Base-by-base conservation (phyloP, 2,797 vertebrate genomes). In the Argyrosomus regius region DNA sequence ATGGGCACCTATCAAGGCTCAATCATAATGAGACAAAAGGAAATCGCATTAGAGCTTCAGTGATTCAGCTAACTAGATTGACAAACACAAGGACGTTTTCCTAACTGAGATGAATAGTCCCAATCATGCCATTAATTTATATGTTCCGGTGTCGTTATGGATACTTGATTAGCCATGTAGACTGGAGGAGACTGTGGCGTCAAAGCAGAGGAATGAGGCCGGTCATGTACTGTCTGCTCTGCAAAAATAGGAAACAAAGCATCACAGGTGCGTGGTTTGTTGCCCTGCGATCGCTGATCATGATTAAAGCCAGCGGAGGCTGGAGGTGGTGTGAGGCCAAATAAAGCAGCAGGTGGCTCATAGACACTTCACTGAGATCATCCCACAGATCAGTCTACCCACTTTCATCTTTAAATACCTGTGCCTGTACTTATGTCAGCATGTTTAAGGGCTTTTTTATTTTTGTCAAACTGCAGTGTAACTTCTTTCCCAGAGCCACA, bases 21-120 rank as follows among this genome's bases (percentile, higher is more conserved):
- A 84, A 90, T 94, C 93, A 92, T 93, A 88, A 94, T 94, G 90
- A 95, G 87, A 92, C 90, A 75, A 85, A 90, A 75, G 90, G 81
- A 93, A 94, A 95, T 95, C 62, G 1, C 90, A 89, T 94, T 92
- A 93, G 39, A 70, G 83, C 78, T 48, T 87, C 85, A 54, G 82
- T 89, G 90, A 88, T 93, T 93, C 83, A 20, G 78, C 78, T 93
- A 92, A 94, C 84, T 66, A 54, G 90, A 94, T 92, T 91, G 87
- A 93, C 89, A 88, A 85, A 91, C 87, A 88, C 88, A 90, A 89
- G 84, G 89, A 88, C 43, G 87, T 82, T 87, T 78, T 87, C 85
- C 82, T 93, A 92, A 94, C 91, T 2, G 80, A 88, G 90, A 94
- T 78, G 86, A 89, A 94, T 93, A 73, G 82, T 80, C 82, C 75